A percentile compares a stretch with the other conserved stretches of the same genome.
Conservation (phyloP, 2,113 vertebrate genomes). For the Orthochromis malagaraziensis region DNA sequence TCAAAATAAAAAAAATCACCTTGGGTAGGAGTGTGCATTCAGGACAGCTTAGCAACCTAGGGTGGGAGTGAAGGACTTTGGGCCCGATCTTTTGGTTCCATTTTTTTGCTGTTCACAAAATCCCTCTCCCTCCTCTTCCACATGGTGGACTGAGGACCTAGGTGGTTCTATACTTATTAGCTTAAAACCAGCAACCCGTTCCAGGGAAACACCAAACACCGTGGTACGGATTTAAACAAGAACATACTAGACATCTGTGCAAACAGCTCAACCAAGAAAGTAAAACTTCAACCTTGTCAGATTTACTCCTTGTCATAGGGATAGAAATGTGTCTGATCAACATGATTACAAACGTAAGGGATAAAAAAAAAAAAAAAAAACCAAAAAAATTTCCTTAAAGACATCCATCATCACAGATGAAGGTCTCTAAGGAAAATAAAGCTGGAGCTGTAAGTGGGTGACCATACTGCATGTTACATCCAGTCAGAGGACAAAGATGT, state of each 20-base stretch:
- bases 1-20: conserved; percentile 59
- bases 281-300: conserved; percentile 15
- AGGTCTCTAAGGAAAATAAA: conserved; percentile 55
- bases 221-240: conserved; percentile 62
- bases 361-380: neutral
- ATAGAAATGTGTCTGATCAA: neutral
- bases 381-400: conserved; percentile 41
- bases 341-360: neutral
- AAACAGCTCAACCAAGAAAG: conserved; percentile 48
- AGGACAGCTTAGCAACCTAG: conserved; percentile 77
- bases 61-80: conserved; percentile 79
- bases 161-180: conserved; percentile 77
- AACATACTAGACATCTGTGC: conserved; percentile 65
- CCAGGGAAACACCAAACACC: conserved; percentile 43
- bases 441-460: neutral
- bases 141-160: conserved; percentile 83
- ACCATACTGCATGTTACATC: neutral
- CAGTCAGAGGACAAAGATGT: neutral
- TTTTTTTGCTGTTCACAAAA: conserved; percentile 72
- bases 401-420: conserved; percentile 42
- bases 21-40: conserved; percentile 81
- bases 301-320: conserved; percentile 15
- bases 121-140: conserved; percentile 85
- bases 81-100: conserved; percentile 79
- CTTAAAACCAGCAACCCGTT: conserved; percentile 75